These are phyloP conservation scores for Scomberomorus guttatus DNA, from an alignment of 2,797 vertebrate genomes.

Conservation along the genomic window DNA sequence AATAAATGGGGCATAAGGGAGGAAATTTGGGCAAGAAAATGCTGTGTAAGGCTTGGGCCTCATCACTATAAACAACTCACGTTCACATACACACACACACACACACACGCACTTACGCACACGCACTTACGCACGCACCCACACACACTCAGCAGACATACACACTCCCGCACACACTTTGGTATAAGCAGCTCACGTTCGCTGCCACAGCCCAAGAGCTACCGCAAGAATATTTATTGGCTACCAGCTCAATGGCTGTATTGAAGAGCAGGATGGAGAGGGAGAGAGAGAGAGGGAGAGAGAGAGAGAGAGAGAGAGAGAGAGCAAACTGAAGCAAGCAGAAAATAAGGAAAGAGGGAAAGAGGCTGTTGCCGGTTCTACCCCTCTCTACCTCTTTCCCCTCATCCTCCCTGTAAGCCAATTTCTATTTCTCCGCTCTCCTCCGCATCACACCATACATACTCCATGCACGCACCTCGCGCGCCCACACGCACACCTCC, in stretches of 20 bases:
- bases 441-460: constrained; percentile 65
- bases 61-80: constrained; percentile 80
- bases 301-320: constrained; percentile 3
- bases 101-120: constrained; percentile 9
- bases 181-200: constrained; percentile 85
- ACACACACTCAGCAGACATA: constrained; percentile 40
- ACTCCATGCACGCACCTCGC: constrained; percentile 27
- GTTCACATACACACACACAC: constrained; percentile 36
- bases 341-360: constrained; percentile 51
- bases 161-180: constrained; percentile 71
- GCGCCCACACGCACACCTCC: constrained; percentile 20
- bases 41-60: constrained; percentile 73
- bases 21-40: constrained; percentile 58
- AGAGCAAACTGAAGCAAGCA: constrained; percentile 43
- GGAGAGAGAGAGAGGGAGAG: constrained; percentile 18
- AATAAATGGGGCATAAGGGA: constrained; percentile 33
- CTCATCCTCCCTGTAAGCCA: constrained; percentile 60
- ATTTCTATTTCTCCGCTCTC: constrained; percentile 63
- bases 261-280: constrained; percentile 74
- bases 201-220: constrained; percentile 84
- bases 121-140: constrained; percentile 32
- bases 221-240: constrained; percentile 87
- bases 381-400: constrained; percentile 47
- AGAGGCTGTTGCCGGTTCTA: constrained; percentile 72
- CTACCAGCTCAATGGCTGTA: constrained; percentile 85